Conservation (phyloP, 2,888 invertebrate species). For the Mesoligia furuncula region DNA sequence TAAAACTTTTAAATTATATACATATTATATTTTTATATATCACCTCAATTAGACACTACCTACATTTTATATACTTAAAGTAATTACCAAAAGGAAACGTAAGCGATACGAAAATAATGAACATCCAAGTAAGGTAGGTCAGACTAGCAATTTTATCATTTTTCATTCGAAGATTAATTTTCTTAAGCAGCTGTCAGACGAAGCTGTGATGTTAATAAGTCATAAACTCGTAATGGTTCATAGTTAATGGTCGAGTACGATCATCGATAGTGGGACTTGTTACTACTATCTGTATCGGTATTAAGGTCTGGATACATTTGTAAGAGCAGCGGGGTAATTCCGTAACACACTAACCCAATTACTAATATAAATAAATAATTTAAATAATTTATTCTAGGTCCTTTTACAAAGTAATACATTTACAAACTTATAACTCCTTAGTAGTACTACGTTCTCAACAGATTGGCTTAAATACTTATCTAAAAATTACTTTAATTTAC, state of each 20-base stretch:
- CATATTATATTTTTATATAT: not conserved
- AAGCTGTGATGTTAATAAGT: conserved; percentile 69
- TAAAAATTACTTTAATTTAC: no score
- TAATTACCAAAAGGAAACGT: conserved; percentile 31
- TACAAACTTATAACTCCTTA: no score
- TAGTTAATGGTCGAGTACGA: conserved; percentile 69
- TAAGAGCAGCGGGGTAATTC: not conserved
- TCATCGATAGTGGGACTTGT: conserved; percentile 79
- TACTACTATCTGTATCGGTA: conserved; percentile 56
- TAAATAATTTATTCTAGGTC: no score
- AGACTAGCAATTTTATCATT: conserved; percentile 57
- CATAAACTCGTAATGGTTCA: conserved; percentile 63
- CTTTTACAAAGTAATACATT: no score
- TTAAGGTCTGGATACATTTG: conserved; percentile 7
- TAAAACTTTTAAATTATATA: not conserved
- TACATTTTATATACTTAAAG: conserved; percentile 16
- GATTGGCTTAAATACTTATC: no score
- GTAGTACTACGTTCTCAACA: no score
- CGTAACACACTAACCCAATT: no score
- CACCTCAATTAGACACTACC: not conserved
- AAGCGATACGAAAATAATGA: conserved; percentile 45
- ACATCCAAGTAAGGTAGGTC: conserved; percentile 34
- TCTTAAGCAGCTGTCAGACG: conserved; percentile 65
- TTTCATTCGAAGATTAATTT: conserved; percentile 66
- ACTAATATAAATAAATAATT: no score